Base-by-base conservation (phyloP, 2,797 vertebrate genomes). In the Anolis apletophallus region DNA sequence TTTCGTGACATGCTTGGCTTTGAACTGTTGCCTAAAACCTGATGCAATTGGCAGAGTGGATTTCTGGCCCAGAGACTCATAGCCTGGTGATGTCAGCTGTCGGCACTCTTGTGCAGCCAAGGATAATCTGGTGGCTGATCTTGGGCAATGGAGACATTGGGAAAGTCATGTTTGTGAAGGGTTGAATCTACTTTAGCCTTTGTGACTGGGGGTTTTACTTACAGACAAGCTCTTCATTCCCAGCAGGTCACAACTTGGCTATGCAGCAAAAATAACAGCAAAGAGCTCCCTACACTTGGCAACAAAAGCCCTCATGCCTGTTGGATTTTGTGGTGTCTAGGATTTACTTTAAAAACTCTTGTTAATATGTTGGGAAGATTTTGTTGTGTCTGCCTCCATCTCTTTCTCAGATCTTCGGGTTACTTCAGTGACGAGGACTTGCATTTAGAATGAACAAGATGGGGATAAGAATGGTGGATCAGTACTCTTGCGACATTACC, bases 31-130 rank as follows among this genome's bases (percentile, higher is more conserved):
- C 91, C 93, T 91, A 91, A 88, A 91, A 89, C 29, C 86, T 94
- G 90, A 92, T 94, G 91, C 88, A 94, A 90, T 77, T 92, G 89
- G 84, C 90, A 89, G 91, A 84, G 57, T 93, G 86, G 87, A 83
- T 93, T 93, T 94, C 90, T 94, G 90, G 81, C 29, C 87, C 85
- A 72, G 81, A 87, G 87, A 89, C 84, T 89, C 89, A 16, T 6
- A 55, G 88, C 79, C 75, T 54, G 80, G 46, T 93, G 89, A 92
- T 93, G 93, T 94, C 92, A 93, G 90, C 90, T 95, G 92, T 95
- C 91, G 89, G 85, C 92, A 40, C 91, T 88, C 40, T 79, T 34
- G 68, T 89, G 75, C 81, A 90, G 87, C 87, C 86, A 91, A 90
- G 89, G 40, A 61, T 92, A 89, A 92, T 88, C 84, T 82, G 77